Evolutionary conservation across 2,888 invertebrate genomes (phyloP), one percentile per base, ranked within the genome.

Genomic region (Oxytorus armatus): DNA sequence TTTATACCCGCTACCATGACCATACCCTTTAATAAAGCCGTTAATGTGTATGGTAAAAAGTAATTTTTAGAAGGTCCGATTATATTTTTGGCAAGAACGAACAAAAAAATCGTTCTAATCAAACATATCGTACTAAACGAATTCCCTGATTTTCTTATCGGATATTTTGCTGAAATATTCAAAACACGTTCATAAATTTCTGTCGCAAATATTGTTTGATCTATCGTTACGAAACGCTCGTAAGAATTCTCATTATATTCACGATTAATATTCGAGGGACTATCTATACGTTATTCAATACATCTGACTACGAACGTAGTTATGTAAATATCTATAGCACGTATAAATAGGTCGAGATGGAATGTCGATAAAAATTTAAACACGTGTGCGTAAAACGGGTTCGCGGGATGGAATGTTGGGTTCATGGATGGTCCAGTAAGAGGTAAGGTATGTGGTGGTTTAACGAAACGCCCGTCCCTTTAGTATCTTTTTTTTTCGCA

Each of bases 361-460:
- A 76, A 79, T 76, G 66, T 14, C 55, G 57, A 65, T 79, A 76
- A 25, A 53, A 53, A 76, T 63, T 61, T 55, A 47, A 39, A 66
- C 42, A 59, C 29, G 66, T 76, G 76, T 72, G 70, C 70, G 70
- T 76, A 39, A 72, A 79, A 79, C 82, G 82, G 76, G 81, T 81
- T 84, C 85, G 85, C 66, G 36, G 72, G 53, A 85, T 85, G 87
- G 88, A 89, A 90, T 87, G 87, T 77, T 80, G 79, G 83, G 55
- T 73, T 74, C 75, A 80, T 72, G 73, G 83, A 79, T 82, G 84
- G 86, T 87, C 86, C 84, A 87, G 85, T 86, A 85, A 88, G 86
- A 84, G 85, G 83, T 70, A 81, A 85, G 88, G 88, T 85, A 88
- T 88, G 86, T 82, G 85, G 76, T 61, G 85, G 76, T 61, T 51